Percentiles rank a stretch among this genome's conserved stretches.
Conservation (phyloP, 1,140 invertebrate species). For the Hesperophylax magnus region DNA sequence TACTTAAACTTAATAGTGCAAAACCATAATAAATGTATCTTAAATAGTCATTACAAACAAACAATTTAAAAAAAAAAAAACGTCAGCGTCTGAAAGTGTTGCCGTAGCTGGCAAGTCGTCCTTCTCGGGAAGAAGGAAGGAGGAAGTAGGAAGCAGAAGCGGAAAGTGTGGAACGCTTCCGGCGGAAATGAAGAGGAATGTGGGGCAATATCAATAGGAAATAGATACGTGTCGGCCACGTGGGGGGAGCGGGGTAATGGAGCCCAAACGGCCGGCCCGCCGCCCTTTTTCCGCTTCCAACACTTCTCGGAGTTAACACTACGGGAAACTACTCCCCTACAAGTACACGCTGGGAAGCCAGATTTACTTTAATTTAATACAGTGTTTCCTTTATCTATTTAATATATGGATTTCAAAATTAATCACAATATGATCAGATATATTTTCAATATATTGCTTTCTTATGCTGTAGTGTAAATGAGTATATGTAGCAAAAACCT, state of each 20-base stretch:
- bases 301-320: constrained; percentile 22
- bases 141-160: no score
- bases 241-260: constrained; percentile 31
- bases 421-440: no score
- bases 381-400: background rate
- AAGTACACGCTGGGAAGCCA: background rate
- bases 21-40: no score
- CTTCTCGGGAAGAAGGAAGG: constrained; percentile 10
- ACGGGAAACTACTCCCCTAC: background rate
- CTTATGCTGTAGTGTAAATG: no score
- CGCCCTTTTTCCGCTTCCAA: background rate
- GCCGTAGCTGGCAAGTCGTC: background rate
- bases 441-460: no score
- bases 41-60: no score
- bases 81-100: background rate
- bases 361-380: background rate
- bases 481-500: no score
- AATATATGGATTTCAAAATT: no score
- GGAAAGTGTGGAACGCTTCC: constrained; percentile 47
- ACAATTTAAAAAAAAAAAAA: no score
- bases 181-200: constrained; percentile 58
- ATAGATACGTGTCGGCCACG: constrained; percentile 54
- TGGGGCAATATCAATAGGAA: constrained; percentile 58
- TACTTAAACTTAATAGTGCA: no score
- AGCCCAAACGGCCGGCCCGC: background rate